Conservation (phyloP, 2,113 vertebrate genomes). For the Lipophrys pholis region DNA sequence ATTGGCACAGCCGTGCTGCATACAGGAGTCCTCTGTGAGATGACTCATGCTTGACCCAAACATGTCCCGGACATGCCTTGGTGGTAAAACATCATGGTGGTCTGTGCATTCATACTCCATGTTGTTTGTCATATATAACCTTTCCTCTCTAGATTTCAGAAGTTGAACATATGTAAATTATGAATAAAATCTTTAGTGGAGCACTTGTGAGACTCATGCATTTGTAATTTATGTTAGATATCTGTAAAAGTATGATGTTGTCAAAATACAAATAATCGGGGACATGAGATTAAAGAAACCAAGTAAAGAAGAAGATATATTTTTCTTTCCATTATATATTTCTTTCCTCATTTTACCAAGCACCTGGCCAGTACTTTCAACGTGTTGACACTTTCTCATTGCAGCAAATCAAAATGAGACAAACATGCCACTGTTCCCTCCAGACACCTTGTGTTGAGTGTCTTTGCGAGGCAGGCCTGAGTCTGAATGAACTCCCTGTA, state of each 20-base stretch:
- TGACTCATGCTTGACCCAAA: constrained; percentile 54
- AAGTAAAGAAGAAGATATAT: neutral
- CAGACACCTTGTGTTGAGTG: constrained; percentile 53
- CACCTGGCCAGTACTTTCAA: constrained; percentile 58
- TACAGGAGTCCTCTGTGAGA: constrained; percentile 49
- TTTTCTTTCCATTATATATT: constrained; percentile 14
- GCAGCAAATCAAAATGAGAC: constrained; percentile 59
- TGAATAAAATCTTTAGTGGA: too few species aligned
- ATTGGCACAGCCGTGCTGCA: constrained; percentile 50
- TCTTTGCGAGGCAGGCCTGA: constrained; percentile 34
- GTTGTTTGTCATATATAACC: too few species aligned
- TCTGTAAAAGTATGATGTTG: too few species aligned
- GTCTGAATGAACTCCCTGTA: constrained; percentile 73
- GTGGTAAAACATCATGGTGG: constrained; percentile 9
- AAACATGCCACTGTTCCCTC: constrained; percentile 62
- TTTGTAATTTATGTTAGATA: too few species aligned
- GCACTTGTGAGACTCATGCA: too few species aligned
- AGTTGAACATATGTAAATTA: too few species aligned
- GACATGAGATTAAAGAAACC: too few species aligned
- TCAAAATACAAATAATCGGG: too few species aligned
- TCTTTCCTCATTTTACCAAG: constrained; percentile 31
- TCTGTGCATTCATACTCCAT: neutral
- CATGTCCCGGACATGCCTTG: constrained; percentile 22
- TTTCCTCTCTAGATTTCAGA: too few species aligned
- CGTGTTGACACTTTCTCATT: constrained; percentile 51